Evolutionary conservation across 2,797 vertebrate genomes (phyloP).

Genomic region (Esox masquinongy): DNA sequence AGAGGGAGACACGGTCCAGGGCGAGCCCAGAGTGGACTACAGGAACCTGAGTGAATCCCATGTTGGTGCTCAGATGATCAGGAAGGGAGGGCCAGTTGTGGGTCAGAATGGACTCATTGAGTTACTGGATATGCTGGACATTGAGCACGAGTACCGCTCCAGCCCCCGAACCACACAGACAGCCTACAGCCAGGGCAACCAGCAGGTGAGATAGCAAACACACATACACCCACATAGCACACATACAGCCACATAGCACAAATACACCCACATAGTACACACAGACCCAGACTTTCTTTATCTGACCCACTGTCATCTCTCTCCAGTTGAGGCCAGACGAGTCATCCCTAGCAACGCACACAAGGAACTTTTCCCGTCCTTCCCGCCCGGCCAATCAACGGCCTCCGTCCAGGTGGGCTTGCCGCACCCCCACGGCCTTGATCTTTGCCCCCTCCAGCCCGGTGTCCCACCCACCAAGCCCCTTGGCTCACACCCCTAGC

Average conservation of each 20-base stretch:
- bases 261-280: not conserved
- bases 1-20: constrained; percentile 51
- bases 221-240: constrained; percentile 1
- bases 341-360: constrained; percentile 48
- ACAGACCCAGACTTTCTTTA: not conserved
- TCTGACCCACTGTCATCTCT: not conserved
- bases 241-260: not conserved
- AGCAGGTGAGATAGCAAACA: constrained; percentile 54
- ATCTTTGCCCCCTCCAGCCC: constrained; percentile 57
- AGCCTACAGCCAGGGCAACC: constrained; percentile 56
- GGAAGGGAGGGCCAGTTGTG: constrained; percentile 64
- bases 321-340: constrained; percentile 60
- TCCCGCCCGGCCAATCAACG: constrained; percentile 91
- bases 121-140: constrained; percentile 81
- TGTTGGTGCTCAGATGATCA: constrained; percentile 52
- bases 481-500: constrained; percentile 50
- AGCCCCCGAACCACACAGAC: constrained; percentile 56
- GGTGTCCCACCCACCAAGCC: constrained; percentile 61
- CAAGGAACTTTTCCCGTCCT: constrained; percentile 88
- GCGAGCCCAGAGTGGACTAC: constrained; percentile 62
- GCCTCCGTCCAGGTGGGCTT: constrained; percentile 93
- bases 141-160: constrained; percentile 79
- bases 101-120: constrained; percentile 73
- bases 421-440: constrained; percentile 55
- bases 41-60: constrained; percentile 43